Base-by-base conservation (phyloP, 1,140 invertebrate species). In the Steinernema khuongi region DNA sequence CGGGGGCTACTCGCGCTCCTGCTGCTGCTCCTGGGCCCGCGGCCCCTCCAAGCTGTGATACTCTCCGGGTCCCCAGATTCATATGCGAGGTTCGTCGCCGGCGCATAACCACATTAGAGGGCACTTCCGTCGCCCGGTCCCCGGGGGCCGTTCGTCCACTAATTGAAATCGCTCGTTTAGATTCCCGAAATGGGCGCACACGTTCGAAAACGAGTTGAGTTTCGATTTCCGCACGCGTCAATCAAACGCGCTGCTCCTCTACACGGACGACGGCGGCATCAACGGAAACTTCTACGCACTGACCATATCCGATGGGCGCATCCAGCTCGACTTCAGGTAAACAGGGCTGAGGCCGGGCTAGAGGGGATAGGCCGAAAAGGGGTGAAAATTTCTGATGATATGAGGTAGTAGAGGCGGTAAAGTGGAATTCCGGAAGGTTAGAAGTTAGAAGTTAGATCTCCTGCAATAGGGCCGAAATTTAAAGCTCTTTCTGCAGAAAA, bases 221-320 rank as follows among this genome's bases (percentile, higher is more conserved):
- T 90, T 96, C 79, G 93, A 96, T 85, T 95, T 96, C 87, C 92
- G 92, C 87, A 96, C 93, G 1, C 90, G 92, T 26, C 74, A 93
- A 84, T 91, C 92, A 0, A 93, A 93, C 86, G 93, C 93, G 4
- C 86, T 95, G 72, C 87, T 96, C 19, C 87, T 96, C 44, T 96
- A 96, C 86, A 94, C 93, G 0, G 94, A 96, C 85, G 94, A 96
- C 85, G 93, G 94, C 1, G 93, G 93, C 14, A 92, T 91, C 19
- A 92, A 93, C 22, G 78, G 79, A 81, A 93, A 96, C 85, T 97
- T 96, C 87, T 94, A 97, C 86, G 93, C 96, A 87, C 86, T 97
- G 68, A 96, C 95, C 84, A 87, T 98, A 18, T 92, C 96, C 1
- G 93, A 94, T 83, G 93, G 94, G 26, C 90, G 90, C 0, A 87